Conservation (phyloP, 2,113 vertebrate genomes). For the Poeciliopsis retropinna region DNA sequence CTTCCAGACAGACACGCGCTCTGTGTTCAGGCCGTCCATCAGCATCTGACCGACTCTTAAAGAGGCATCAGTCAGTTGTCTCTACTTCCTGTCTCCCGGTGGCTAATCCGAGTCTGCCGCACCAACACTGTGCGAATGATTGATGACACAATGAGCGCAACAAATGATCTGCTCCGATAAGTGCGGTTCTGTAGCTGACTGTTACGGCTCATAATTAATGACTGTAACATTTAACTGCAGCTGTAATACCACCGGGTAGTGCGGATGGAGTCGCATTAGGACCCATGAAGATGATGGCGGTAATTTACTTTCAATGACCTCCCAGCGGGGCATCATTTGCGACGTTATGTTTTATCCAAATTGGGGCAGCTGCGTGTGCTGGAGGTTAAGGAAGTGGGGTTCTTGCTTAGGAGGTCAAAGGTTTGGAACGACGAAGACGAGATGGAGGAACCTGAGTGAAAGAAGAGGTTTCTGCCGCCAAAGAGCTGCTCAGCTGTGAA, state of each 20-base stretch:
- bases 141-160: conserved; percentile 56
- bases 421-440: conserved; percentile 31
- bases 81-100: conserved; percentile 7
- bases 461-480: background rate
- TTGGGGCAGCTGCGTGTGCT: conserved; percentile 41
- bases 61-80: conserved; percentile 24
- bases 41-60: conserved; percentile 31
- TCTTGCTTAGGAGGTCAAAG: conserved; percentile 36
- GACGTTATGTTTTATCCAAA: conserved; percentile 51
- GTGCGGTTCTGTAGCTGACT: conserved; percentile 35
- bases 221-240: conserved; percentile 65
- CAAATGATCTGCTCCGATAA: conserved; percentile 52
- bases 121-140: conserved; percentile 37
- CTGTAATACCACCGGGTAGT: conserved; percentile 46
- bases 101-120: conserved; percentile 7
- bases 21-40: conserved; percentile 4
- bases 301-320: conserved; percentile 61
- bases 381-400: conserved; percentile 19
- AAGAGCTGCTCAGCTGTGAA: conserved; percentile 29
- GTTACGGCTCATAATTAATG: conserved; percentile 58
- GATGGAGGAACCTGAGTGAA: conserved; percentile 2
- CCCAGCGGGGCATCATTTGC: conserved; percentile 51
- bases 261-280: conserved; percentile 47
- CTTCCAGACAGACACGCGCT: conserved; percentile 17
- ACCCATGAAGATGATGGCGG: conserved; percentile 49